phyloP scores from a whole-genome alignment of 2,113 vertebrate genomes.

The Chaetodon trifascialis region DNA sequence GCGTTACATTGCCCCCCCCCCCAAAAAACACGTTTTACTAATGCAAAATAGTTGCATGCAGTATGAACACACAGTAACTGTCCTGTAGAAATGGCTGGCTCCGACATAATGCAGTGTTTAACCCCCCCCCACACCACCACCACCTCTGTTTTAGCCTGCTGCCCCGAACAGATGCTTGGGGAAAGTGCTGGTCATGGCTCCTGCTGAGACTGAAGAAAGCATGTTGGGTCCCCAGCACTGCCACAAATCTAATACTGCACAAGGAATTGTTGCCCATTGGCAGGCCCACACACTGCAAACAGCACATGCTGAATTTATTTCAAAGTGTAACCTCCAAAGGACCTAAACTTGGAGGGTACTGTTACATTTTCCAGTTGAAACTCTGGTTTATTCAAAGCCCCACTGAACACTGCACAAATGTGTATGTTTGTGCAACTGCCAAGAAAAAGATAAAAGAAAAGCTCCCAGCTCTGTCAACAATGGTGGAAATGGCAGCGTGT shows the following conservation, averaged over 20 bases:
- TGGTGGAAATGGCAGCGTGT: neutral
- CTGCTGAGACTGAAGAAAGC: slow-evolving; percentile 50
- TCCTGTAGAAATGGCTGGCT: slow-evolving; percentile 7
- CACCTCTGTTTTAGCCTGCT: slow-evolving; percentile 38
- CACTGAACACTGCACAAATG: neutral
- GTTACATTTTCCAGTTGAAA: neutral
- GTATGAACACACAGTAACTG: neutral
- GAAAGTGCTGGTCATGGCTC: slow-evolving; percentile 33
- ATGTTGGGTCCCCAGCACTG: slow-evolving; percentile 34
- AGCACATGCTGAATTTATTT: neutral
- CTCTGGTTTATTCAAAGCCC: neutral
- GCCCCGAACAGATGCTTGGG: slow-evolving; percentile 67
- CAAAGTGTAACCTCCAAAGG: neutral
- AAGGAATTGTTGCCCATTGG: slow-evolving; percentile 22
- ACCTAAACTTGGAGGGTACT: neutral
- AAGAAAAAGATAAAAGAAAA: neutral
- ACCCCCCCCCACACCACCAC: slow-evolving; percentile 46
- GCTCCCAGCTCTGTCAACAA: slow-evolving; percentile 9
- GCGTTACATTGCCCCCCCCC: neutral
- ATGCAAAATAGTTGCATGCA: neutral
- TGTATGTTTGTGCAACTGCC: neutral
- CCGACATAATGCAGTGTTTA: slow-evolving; percentile 51
- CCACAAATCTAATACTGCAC: slow-evolving; percentile 39
- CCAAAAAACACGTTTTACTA: neutral
- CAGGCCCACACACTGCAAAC: slow-evolving; percentile 17